These are phyloP conservation scores for Echinometra lucunter DNA, from an alignment of 53 echinoderm and acorn worm species.

Conservation along the genomic window DNA sequence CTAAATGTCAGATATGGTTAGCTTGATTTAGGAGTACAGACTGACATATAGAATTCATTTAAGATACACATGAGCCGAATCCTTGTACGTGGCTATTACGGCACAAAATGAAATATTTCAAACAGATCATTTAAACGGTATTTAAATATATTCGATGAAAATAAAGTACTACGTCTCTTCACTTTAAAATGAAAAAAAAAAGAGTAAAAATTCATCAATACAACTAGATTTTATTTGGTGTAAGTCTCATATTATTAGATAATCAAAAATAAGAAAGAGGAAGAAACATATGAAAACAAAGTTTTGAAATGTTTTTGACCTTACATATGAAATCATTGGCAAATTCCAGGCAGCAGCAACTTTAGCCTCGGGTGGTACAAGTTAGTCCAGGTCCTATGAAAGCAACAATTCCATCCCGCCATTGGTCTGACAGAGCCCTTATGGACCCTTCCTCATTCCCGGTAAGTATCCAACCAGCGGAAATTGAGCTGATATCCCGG, in stretches of 20 bases:
- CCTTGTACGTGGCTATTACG: not conserved
- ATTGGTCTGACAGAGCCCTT: slow-evolving; percentile 76
- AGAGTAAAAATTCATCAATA: too few relatives aligned
- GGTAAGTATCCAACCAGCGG: slow-evolving; percentile 71
- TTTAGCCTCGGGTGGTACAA: slow-evolving; percentile 84
- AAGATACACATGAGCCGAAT: not conserved
- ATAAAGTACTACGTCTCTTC: too few relatives aligned
- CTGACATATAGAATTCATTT: not conserved
- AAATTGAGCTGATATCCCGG: slow-evolving; percentile 74
- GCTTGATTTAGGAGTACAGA: not conserved
- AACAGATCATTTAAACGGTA: not conserved
- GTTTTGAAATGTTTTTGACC: slow-evolving; percentile 44
- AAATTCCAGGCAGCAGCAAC: slow-evolving; percentile 93
- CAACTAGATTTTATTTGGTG: too few relatives aligned
- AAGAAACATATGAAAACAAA: not conserved
- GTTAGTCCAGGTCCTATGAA: slow-evolving; percentile 93
- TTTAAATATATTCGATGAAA: not conserved
- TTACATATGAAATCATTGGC: slow-evolving; percentile 96
- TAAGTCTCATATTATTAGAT: too few relatives aligned
- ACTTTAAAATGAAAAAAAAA: too few relatives aligned
- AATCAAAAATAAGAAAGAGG: not conserved
- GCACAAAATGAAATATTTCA: not conserved
- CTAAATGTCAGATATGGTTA: not conserved
- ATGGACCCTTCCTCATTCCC: slow-evolving; percentile 79
- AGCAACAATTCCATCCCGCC: slow-evolving; percentile 81